Conservation (phyloP, 2,888 invertebrate genomes). For the Drosophila mercatorum region DNA sequence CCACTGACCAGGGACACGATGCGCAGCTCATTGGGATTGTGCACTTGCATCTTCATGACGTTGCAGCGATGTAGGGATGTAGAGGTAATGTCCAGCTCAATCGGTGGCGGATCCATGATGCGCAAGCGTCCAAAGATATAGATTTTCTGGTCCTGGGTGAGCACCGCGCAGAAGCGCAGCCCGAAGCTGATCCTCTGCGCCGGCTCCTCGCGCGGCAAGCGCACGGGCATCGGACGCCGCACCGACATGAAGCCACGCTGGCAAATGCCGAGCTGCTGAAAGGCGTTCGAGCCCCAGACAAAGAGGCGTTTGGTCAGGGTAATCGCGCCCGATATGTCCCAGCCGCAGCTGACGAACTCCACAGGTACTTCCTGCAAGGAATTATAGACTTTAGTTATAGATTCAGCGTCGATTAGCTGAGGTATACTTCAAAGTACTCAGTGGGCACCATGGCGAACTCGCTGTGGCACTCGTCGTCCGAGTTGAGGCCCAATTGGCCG, state of each 20-base stretch:
- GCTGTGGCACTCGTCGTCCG: constrained; percentile 73
- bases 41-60: constrained; percentile 75
- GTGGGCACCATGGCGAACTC: constrained; percentile 85
- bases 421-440: constrained; percentile 84
- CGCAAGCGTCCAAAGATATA: constrained; percentile 82
- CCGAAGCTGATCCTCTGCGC: constrained; percentile 81
- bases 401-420: neutral
- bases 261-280: constrained; percentile 90
- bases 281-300: constrained; percentile 93
- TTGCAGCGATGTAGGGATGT: constrained; percentile 79
- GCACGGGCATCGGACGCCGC: constrained; percentile 78
- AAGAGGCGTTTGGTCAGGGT: constrained; percentile 89
- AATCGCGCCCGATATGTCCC: constrained; percentile 92
- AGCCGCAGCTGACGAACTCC: constrained; percentile 90
- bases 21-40: constrained; percentile 83
- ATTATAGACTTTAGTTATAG: neutral
- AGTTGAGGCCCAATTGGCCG: constrained; percentile 88
- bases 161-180: constrained; percentile 81
- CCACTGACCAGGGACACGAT: constrained; percentile 90
- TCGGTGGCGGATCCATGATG: constrained; percentile 76
- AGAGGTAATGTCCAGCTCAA: constrained; percentile 76
- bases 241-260: constrained; percentile 83
- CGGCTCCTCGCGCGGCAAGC: constrained; percentile 79
- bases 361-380: constrained; percentile 87
- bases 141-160: constrained; percentile 80